A percentile compares a stretch with the other conserved stretches of the same genome.
phyloP scores from a whole-genome alignment of 1,140 invertebrate species.

The Mya arenaria region DNA sequence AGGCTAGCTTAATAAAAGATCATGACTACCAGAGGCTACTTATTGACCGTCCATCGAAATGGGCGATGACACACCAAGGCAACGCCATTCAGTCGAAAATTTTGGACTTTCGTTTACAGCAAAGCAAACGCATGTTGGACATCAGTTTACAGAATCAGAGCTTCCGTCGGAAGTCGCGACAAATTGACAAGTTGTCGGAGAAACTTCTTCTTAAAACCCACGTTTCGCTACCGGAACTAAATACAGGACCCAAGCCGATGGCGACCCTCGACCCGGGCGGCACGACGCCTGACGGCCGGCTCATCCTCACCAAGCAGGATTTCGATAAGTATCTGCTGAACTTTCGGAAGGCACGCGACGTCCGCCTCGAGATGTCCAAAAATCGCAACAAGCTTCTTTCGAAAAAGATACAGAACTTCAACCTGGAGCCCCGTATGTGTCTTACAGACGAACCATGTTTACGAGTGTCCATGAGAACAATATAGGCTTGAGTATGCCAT shows the following conservation, averaged over 20 bases:
- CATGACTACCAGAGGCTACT: slow-evolving; percentile 12
- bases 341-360: slow-evolving; percentile 17
- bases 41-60: slow-evolving; percentile 51
- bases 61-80: slow-evolving; percentile 23
- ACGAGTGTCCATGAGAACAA: slow-evolving; percentile 1
- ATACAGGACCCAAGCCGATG: slow-evolving; percentile 45
- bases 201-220: background rate
- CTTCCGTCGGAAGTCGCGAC: slow-evolving; percentile 7
- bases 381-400: slow-evolving; percentile 7
- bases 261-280: slow-evolving; percentile 38
- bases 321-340: slow-evolving; percentile 41
- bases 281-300: slow-evolving; percentile 40
- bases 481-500: no score
- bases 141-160: background rate
- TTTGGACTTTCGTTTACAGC: background rate
- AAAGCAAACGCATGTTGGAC: background rate
- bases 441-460: slow-evolving; percentile 24
- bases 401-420: slow-evolving; percentile 33
- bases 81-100: background rate
- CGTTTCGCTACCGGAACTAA: slow-evolving; percentile 36
- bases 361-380: slow-evolving; percentile 20
- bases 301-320: slow-evolving; percentile 46
- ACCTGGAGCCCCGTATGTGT: slow-evolving; percentile 1
- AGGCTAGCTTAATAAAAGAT: slow-evolving; percentile 8
- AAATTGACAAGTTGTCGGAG: background rate